Evolutionary conservation across 2,888 invertebrate species (phyloP), one percentile per base, ranked within the genome.

Genomic region (Acronicta alni): DNA sequence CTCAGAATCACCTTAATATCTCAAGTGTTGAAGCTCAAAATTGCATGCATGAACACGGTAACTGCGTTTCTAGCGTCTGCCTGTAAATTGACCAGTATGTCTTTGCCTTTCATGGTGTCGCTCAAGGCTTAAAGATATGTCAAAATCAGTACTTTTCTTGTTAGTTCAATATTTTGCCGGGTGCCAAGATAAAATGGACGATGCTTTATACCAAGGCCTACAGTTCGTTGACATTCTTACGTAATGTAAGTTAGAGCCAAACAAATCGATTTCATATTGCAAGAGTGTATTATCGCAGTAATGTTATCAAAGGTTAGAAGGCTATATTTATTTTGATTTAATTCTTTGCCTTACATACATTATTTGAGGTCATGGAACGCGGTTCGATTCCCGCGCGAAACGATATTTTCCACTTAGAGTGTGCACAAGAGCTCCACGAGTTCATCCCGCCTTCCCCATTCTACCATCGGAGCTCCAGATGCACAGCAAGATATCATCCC

Each of bases 201-300:
- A n/a, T 6, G n/a, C 6, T 12, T 49, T 17, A 16, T 14, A 39
- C 42, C 67, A 68, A 73, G 71, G 63, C 41, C 49, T 49, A 18
- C 10, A 61, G 74, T 37, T 66, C 71, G 43, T 71, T 68, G 71
- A 74, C 68, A 16, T 37, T 7, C 17, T 70, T 68, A 59, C 26
- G 49, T 43, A 59, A 72, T 41, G 49, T 42, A 47, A 39, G 26
- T n/a, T 35, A 10, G 6, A 2, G n/a, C 30, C 30, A 44, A 5
- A 15, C 9, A 45, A 57, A 63, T 45, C 38, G 7, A 18, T 17
- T 32, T n/a, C 15, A 23, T 15, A 41, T 63, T 30, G 37, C 48
- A 55, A 39, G 47, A 9, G 15, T 61, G 44, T 20, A 26, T 23
- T 63, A 63, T 48, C 48, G 26, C 15, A 0, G 9, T 15, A 39